These are phyloP conservation scores for Panagrolaimus sp. DNA, from an alignment of 1,140 invertebrate species.

Conservation along the genomic window DNA sequence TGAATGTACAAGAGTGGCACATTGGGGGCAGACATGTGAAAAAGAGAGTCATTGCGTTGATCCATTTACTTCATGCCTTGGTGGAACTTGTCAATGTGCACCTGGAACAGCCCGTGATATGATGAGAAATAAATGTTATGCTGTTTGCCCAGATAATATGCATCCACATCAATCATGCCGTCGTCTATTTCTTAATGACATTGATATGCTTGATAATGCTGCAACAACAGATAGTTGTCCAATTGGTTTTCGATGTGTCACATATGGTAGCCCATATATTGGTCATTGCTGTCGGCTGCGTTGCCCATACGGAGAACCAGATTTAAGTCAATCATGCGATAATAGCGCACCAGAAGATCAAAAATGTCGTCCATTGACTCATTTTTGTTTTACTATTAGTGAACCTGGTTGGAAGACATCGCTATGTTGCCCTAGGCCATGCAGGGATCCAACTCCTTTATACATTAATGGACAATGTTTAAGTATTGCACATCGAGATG, in stretches of 20 bases:
- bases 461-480: conserved; percentile 57
- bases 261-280: conserved; percentile 58
- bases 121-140: conserved; percentile 48
- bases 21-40: conserved; percentile 51
- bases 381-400: conserved; percentile 55
- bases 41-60: conserved; percentile 53
- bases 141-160: conserved; percentile 55
- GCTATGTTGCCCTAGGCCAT: conserved; percentile 54
- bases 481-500: conserved; percentile 44
- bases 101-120: conserved; percentile 51
- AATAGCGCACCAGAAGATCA: conserved; percentile 52
- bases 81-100: conserved; percentile 53
- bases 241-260: conserved; percentile 56
- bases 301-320: conserved; percentile 57
- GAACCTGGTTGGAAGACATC: conserved; percentile 58
- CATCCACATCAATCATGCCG: conserved; percentile 54
- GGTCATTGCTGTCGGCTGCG: conserved; percentile 54
- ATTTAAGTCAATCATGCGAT: conserved; percentile 57
- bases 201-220: conserved; percentile 58
- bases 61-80: conserved; percentile 53
- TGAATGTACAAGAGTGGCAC: conserved; percentile 54
- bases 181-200: conserved; percentile 55
- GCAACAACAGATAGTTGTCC: conserved; percentile 58
- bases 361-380: conserved; percentile 55
- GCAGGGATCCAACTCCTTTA: conserved; percentile 55